Evolutionary conservation across 2,797 vertebrate genomes (phyloP), one percentile per base, ranked within the genome.

Genomic region (Sebastes diaconus): DNA sequence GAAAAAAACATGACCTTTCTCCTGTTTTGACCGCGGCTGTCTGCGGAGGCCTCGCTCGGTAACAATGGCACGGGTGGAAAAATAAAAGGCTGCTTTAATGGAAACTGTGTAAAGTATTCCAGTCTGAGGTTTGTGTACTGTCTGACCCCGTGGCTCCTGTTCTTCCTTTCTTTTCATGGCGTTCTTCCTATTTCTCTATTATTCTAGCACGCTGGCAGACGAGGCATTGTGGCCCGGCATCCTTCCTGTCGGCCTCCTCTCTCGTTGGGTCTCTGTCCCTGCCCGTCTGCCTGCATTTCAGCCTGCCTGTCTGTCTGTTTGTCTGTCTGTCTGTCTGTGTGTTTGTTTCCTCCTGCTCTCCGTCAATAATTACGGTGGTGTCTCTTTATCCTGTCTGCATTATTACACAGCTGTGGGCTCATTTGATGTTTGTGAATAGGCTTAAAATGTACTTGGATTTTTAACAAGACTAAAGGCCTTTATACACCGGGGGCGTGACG

Each of bases 161-260:
- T 81, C 86, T 93, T 93, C 90, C 90, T 90, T 68, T 91, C 79
- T 86, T 87, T 85, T 87, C 57, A 46, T 74, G 65, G 64, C 20
- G 24, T 71, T 83, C 74, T 90, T 90, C 86, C 81, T 78, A 79
- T 60, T 81, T 75, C 69, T 78, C 72, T 3, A 27, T 83, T 68
- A n/a, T 67, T 85, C 73, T 73, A 72, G 39, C 39, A 29, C 60
- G 58, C 39, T 67, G 76, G 84, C 77, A 75, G 77, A 85, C 72
- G 4, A 74, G 68, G 79, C 73, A 85, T 90, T 90, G 90, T 85
- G 64, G 59, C 58, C 67, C 75, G 27, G 72, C 39, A 80, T 92
- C 90, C 88, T 90, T 91, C 89, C 91, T 90, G 80, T 63, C 73
- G 2, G 68, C 71, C 68, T 66, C 12, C 30, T 76, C 30, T 76